Evolutionary conservation across 2,888 invertebrate species (phyloP).

Genomic region (Kuschelorhynchus macadamiae): DNA sequence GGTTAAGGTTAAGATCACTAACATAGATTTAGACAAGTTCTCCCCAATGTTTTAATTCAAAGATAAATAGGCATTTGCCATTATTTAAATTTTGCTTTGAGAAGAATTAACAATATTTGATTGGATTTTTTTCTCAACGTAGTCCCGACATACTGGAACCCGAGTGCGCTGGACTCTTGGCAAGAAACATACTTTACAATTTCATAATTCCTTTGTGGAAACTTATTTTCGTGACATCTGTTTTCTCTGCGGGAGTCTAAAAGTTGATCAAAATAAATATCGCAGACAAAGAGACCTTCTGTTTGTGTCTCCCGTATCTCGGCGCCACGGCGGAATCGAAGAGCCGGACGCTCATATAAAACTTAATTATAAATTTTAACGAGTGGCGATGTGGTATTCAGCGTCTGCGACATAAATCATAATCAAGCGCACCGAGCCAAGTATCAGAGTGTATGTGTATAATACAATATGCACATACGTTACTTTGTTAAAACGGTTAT

Average conservation of each 20-base stretch:
- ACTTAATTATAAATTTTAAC: slow-evolving; percentile 35
- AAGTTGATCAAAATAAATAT: slow-evolving; percentile 39
- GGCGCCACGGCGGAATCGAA: slow-evolving; percentile 24
- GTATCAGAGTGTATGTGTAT: too few species aligned
- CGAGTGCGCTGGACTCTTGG: not conserved
- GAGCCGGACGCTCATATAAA: slow-evolving; percentile 21
- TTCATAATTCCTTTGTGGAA: slow-evolving; percentile 30
- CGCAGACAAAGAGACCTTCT: slow-evolving; percentile 29
- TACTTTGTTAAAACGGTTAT: too few species aligned
- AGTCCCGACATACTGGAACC: too few species aligned
- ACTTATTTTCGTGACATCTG: slow-evolving; percentile 31
- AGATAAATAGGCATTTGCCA: too few species aligned
- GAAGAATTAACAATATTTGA: too few species aligned
- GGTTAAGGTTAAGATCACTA: too few species aligned
- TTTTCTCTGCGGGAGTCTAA: slow-evolving; percentile 27
- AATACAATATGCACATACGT: too few species aligned
- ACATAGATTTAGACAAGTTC: too few species aligned
- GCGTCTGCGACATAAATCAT: slow-evolving; percentile 29
- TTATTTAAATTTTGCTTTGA: too few species aligned
- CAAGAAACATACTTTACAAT: slow-evolving; percentile 11
- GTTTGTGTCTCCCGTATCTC: slow-evolving; percentile 18
- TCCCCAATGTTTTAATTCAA: too few species aligned
- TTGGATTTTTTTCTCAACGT: too few species aligned
- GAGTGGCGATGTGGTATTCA: slow-evolving; percentile 19
- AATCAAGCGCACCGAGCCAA: slow-evolving; percentile 10